These are phyloP conservation scores for Felis chaus DNA, from an alignment of 2,113 vertebrate genomes.

Conservation along the genomic window DNA sequence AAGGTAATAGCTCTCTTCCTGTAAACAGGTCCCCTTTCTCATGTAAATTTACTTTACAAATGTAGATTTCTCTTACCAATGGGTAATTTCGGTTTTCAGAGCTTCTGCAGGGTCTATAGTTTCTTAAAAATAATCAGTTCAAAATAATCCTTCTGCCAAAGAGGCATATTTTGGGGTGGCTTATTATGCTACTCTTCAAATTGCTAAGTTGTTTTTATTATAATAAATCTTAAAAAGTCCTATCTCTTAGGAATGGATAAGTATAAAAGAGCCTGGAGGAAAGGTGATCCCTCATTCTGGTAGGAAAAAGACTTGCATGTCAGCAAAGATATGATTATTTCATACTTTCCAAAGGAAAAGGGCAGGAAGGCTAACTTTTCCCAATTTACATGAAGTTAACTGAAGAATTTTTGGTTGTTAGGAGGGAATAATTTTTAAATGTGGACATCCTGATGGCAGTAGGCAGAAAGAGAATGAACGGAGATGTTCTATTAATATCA, in stretches of 20 bases:
- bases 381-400: not conserved
- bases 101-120: not conserved
- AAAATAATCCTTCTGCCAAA: not conserved
- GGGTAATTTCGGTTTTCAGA: not conserved
- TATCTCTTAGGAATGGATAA: not conserved
- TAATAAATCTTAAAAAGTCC: not conserved
- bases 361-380: not conserved
- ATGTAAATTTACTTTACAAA: not conserved
- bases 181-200: not conserved
- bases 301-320: not conserved
- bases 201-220: not conserved
- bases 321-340: not conserved
- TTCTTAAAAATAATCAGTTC: not conserved
- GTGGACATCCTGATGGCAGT: conserved; percentile 49
- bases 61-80: not conserved
- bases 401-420: conserved; percentile 16
- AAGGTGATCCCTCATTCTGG: not conserved
- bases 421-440: conserved; percentile 45
- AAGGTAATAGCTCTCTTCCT: not conserved
- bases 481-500: conserved; percentile 61
- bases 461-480: conserved; percentile 46
- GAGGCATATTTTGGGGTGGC: not conserved
- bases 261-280: not conserved
- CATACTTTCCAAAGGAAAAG: conserved; percentile 20
- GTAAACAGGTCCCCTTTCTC: not conserved